Evolutionary conservation across 1,140 invertebrate genomes (phyloP).

Genomic region (Hyles vespertilio): DNA sequence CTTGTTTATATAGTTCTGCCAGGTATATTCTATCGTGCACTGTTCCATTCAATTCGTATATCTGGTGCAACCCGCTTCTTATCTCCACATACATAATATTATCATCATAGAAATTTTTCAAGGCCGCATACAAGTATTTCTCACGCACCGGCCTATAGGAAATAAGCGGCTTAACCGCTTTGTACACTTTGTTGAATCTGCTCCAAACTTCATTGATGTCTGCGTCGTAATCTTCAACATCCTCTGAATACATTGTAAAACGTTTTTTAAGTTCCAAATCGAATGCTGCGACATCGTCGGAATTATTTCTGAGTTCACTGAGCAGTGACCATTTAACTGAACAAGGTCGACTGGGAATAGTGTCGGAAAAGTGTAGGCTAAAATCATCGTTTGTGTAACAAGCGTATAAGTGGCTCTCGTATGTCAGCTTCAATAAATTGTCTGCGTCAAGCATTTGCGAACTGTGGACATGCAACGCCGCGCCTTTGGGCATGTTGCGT

Average conservation of each 20-base stretch:
- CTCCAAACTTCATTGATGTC: slow-evolving; percentile 82
- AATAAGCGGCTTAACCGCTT: slow-evolving; percentile 78
- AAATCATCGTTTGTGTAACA: slow-evolving; percentile 70
- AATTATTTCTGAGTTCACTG: slow-evolving; percentile 71
- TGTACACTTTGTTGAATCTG: slow-evolving; percentile 80
- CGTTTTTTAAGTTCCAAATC: slow-evolving; percentile 77
- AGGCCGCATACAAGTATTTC: slow-evolving; percentile 82
- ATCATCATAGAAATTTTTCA: slow-evolving; percentile 85
- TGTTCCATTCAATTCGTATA: slow-evolving; percentile 82
- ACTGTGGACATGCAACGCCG: slow-evolving; percentile 83
- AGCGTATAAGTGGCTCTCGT: slow-evolving; percentile 82
- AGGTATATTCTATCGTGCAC: slow-evolving; percentile 73
- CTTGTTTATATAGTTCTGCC: slow-evolving; percentile 76
- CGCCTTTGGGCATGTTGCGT: slow-evolving; percentile 82
- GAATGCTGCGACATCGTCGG: slow-evolving; percentile 67
- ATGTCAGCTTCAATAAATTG: slow-evolving; percentile 82
- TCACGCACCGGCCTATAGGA: slow-evolving; percentile 83
- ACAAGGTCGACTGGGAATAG: slow-evolving; percentile 47
- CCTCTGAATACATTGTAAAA: slow-evolving; percentile 77
- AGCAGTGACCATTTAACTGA: slow-evolving; percentile 78
- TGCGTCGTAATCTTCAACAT: slow-evolving; percentile 70
- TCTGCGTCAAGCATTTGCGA: slow-evolving; percentile 79
- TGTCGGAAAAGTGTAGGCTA: slow-evolving; percentile 55
- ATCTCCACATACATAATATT: slow-evolving; percentile 90
- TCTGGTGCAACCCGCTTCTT: slow-evolving; percentile 69